Evolutionary conservation across 2,113 vertebrate species (phyloP).

Genomic region (Panurus biarmicus): DNA sequence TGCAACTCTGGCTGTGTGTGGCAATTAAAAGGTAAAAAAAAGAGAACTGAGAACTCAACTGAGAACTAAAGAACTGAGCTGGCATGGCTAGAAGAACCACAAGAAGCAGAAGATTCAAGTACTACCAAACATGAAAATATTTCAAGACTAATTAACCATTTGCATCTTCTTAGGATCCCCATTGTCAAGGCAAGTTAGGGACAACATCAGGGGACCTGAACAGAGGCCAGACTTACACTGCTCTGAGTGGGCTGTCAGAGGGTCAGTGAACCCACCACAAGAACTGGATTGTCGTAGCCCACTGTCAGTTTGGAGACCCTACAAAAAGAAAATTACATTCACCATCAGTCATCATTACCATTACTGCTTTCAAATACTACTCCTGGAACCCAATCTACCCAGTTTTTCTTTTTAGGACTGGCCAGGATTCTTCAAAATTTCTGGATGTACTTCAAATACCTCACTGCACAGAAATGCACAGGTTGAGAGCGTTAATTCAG

Average conservation of each 20-base stretch:
- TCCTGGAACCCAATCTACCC: background rate
- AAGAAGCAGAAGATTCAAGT: background rate
- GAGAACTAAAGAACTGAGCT: background rate
- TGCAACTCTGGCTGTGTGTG: background rate
- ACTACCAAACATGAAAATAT: background rate
- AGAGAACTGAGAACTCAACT: no score
- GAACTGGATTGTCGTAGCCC: constrained; percentile 81
- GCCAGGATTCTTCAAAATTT: background rate
- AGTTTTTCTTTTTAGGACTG: background rate
- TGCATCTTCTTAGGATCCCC: background rate
- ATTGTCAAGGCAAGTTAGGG: background rate
- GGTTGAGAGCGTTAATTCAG: background rate
- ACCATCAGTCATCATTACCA: background rate
- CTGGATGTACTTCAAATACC: background rate
- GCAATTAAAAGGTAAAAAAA: background rate
- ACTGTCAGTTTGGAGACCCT: constrained; percentile 62
- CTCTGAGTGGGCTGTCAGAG: constrained; percentile 74
- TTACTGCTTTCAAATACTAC: background rate
- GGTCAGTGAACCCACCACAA: constrained; percentile 82
- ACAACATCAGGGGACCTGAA: background rate
- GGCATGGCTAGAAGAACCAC: background rate
- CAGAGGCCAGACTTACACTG: constrained; percentile 70
- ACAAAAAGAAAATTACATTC: background rate
- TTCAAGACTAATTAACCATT: background rate
- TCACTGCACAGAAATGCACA: background rate